A percentile compares a stretch with the other conserved stretches of the same genome.
Conservation (phyloP, 2,113 vertebrate species). For the Trichomycterus rosablanca region DNA sequence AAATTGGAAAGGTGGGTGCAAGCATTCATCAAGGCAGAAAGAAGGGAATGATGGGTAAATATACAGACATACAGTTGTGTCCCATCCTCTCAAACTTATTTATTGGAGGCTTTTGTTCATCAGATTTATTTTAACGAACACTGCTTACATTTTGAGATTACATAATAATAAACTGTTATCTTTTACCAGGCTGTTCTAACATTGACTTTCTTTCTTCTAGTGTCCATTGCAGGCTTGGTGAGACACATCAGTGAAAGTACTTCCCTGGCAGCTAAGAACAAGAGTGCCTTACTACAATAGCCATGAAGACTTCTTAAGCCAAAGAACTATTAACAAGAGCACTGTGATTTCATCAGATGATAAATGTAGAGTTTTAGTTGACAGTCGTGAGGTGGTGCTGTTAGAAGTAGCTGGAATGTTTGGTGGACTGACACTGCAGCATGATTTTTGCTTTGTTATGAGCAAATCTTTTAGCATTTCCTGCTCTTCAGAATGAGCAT, state of each 20-base stretch:
- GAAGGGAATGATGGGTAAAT: too few relatives aligned
- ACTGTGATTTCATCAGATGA: slow-evolving; percentile 11
- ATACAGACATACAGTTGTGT: too few relatives aligned
- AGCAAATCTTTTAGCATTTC: too few relatives aligned
- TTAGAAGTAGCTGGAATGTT: neutral
- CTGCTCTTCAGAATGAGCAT: too few relatives aligned
- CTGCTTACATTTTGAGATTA: too few relatives aligned
- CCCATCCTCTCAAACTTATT: too few relatives aligned
- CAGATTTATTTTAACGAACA: too few relatives aligned
- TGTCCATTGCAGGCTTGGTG: slow-evolving; percentile 53
- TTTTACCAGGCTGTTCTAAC: neutral
- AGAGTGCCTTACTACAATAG: slow-evolving; percentile 25
- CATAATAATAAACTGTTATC: too few relatives aligned
- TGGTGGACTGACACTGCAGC: slow-evolving; percentile 8
- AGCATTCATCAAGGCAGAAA: too few relatives aligned
- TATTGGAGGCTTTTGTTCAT: too few relatives aligned
- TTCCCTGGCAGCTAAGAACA: slow-evolving; percentile 40
- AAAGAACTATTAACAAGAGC: slow-evolving; percentile 10
- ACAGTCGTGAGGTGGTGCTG: neutral
- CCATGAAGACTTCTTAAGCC: slow-evolving; percentile 29
- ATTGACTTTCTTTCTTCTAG: slow-evolving; percentile 26
- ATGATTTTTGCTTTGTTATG: too few relatives aligned
- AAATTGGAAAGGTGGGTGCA: too few relatives aligned
- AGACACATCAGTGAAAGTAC: slow-evolving; percentile 24
- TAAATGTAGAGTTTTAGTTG: neutral